Evolutionary conservation across 2,888 invertebrate genomes (phyloP).

Genomic region (Hypercompe scribonia): DNA sequence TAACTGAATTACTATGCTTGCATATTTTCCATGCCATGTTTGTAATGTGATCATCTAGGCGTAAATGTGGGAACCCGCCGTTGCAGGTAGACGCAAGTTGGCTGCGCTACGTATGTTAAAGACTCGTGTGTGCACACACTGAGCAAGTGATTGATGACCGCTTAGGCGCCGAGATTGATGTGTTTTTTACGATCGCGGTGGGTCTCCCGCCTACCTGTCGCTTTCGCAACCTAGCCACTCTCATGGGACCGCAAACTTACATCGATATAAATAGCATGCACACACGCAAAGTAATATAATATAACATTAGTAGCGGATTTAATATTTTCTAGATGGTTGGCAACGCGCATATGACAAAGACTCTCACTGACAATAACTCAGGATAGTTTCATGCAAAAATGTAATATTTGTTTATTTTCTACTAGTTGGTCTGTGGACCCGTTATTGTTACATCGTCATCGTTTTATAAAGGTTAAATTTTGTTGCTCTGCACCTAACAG

Average conservation of each 20-base stretch:
- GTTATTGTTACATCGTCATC: not conserved
- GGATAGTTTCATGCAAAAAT: not conserved
- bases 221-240: not conserved
- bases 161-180: slow-evolving; percentile 61
- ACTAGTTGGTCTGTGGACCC: not conserved
- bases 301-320: not conserved
- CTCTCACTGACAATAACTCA: no score
- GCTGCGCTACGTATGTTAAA: not conserved
- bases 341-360: not conserved
- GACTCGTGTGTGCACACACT: slow-evolving; percentile 33
- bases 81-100: not conserved
- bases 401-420: not conserved
- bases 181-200: slow-evolving; percentile 60
- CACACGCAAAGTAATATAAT: not conserved
- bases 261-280: slow-evolving; percentile 6
- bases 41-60: not conserved
- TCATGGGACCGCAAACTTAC: slow-evolving; percentile 3
- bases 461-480: not conserved
- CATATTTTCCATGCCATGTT: not conserved
- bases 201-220: slow-evolving; percentile 26
- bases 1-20: not conserved
- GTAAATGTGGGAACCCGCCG: not conserved
- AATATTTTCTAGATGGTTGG: not conserved
- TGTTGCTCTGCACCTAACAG: no score
- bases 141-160: slow-evolving; percentile 46